phyloP scores from a whole-genome alignment of 2,113 vertebrate genomes.

The Choloepus hoffmanni region DNA sequence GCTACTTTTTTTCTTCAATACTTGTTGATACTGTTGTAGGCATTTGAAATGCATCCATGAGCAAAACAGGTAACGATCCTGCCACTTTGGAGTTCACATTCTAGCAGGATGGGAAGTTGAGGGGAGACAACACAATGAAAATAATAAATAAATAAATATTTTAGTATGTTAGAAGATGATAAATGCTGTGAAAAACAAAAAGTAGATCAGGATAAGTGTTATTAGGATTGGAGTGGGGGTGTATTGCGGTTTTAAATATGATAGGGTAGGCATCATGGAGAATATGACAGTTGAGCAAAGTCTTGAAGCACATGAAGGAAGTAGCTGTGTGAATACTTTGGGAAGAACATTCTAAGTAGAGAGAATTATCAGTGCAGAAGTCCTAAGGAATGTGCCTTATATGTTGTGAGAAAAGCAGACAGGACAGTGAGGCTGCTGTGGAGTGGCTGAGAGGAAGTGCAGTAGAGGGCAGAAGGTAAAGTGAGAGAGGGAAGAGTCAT shows the following conservation, averaged over 20 bases:
- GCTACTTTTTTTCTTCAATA: not conserved
- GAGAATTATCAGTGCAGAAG: not conserved
- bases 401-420: not conserved
- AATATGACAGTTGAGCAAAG: not conserved
- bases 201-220: not conserved
- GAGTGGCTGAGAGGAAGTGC: not conserved
- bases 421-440: not conserved
- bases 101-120: not conserved
- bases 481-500: not conserved
- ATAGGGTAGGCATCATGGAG: not conserved
- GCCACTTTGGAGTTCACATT: not conserved
- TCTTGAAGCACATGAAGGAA: not conserved
- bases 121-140: not conserved
- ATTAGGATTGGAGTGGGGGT: not conserved
- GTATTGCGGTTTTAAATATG: not conserved
- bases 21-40: not conserved
- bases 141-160: not conserved
- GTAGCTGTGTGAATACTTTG: not conserved
- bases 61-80: not conserved
- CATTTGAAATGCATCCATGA: not conserved
- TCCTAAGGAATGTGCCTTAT: not conserved
- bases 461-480: not conserved
- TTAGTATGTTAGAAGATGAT: not conserved
- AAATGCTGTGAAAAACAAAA: not conserved
- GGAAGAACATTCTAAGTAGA: not conserved